Base-by-base conservation (phyloP, 2,113 vertebrate species). In the Patagioenas fasciata region DNA sequence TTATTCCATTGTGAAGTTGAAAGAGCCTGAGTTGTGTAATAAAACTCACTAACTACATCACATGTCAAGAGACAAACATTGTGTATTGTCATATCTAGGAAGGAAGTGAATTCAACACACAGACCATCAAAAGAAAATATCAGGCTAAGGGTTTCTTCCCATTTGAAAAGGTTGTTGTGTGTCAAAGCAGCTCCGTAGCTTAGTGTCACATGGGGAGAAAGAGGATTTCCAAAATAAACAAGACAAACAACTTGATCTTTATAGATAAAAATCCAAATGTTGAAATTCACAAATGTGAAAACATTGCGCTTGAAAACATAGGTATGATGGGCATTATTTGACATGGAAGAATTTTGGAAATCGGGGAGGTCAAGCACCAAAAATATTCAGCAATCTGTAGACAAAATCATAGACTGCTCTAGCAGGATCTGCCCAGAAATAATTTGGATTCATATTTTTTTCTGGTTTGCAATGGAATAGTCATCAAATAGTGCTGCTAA, bases 201-300 rank as follows among this genome's bases (percentile, higher is more conserved):
- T 23, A 42, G 15, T 38, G 48, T 51, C 56, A 51, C 0, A 0
- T 60, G 34, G 25, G 5, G 7, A 62, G 11, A 74, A 88, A 71
- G 65, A 83, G 13, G 23, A 79, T 85, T 90, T 82, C 25, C 26
- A 69, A 60, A 34, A 26, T 50, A 71, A 78, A 79, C 10, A 61
- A 72, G n/a, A 11, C 12, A 50, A 85, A 32, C 7, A 47, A 26
- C 4, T 50, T 17, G 8, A 69, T 3, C 5, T 67, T 75, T 79
- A 31, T 2, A 48, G 40, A 34, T 51, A 67, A 79, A 85, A 90
- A 72, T 5, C 10, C 34, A 15, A 19, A 17, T 23, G 6, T 13
- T 67, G 15, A 34, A 38, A 26, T 56, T 51, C 56, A 50, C 28
- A 44, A 18, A 25, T 29, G 13, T 31, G 20, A 54, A 86, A 86